Base-by-base conservation (phyloP, 2,888 invertebrate species). In the Margaritifera margaritifera region DNA sequence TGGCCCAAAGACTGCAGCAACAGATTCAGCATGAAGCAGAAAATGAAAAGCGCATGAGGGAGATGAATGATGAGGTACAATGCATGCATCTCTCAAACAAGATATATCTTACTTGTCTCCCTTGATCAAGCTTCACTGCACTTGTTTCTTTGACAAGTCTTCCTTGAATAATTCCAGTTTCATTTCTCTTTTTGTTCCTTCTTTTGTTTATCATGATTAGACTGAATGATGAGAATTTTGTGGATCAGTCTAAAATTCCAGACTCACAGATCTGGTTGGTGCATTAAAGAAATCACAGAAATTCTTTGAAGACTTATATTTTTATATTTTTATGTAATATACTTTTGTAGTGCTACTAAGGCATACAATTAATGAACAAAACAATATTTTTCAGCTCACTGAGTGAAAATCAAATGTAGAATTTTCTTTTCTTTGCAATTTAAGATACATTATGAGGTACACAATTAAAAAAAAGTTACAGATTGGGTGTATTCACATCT, bases 1-100 rank as follows among this genome's bases (percentile, higher is more conserved):
- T 89, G 24, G 87, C 88, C 18, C 84, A 84, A 65, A 80, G 85
- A 67, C 80, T 88, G 59, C 79, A 74, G 69, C 72, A 85, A 62
- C 83, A 86, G 51, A 74, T 94, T 58, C 92, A 93, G 83, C 93
- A 92, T 78, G 91, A 88, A 72, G 92, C 72, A 89, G 91, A 80
- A 89, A 92, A 69, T 92, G 68, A 75, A 69, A 68, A 68, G 75
- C 81, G 88, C 77, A 79, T 89, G 89, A 78, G 84, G 88, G 81
- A 90, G 89, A 75, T 86, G 86, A 85, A 91, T 91, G 87, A 89
- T 81, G 87, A 84, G 86, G 86, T 81, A 81, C 77, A 71, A 60
- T 15, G 42, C 11, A 11, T 42, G 42, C 42, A 42, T 42, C 42
- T 25, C 24, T n/a, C 54, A 50, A 57, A 24, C 11, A 31, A 42